These are phyloP conservation scores for Drymodes brunneopygia DNA, from an alignment of 2,113 vertebrate genomes.

Conservation along the genomic window DNA sequence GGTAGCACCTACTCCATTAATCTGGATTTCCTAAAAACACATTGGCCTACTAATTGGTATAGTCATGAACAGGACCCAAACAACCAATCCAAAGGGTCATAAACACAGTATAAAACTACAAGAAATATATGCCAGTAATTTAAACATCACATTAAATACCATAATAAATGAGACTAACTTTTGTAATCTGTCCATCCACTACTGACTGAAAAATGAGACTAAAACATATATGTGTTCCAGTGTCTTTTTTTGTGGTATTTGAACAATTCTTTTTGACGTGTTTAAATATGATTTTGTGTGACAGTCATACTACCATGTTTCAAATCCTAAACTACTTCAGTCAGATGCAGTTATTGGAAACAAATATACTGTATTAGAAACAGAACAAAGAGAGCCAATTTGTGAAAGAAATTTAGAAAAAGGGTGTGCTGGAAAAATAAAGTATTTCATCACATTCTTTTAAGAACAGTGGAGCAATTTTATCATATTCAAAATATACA, in stretches of 20 bases:
- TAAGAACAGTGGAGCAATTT: background rate
- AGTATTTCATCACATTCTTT: background rate
- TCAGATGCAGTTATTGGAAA: background rate
- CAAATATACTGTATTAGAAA: background rate
- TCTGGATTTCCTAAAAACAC: background rate
- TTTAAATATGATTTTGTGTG: background rate
- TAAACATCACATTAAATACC: background rate
- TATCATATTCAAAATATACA: background rate
- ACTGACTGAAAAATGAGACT: background rate
- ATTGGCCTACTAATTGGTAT: background rate
- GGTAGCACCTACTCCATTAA: slow-evolving; percentile 1
- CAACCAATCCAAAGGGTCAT: background rate
- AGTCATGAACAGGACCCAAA: background rate
- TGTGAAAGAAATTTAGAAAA: background rate
- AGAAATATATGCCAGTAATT: background rate
- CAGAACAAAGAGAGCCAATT: background rate
- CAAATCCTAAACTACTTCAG: background rate
- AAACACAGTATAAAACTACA: background rate
- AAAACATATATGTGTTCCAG: background rate
- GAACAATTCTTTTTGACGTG: background rate
- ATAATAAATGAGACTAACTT: background rate
- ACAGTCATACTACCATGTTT: background rate
- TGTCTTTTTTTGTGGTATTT: background rate
- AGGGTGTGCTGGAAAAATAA: background rate
- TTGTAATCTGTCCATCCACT: background rate